Evolutionary conservation across 2,888 invertebrate genomes (phyloP), one percentile per base, ranked within the genome.

Genomic region (Tipula vernalis): DNA sequence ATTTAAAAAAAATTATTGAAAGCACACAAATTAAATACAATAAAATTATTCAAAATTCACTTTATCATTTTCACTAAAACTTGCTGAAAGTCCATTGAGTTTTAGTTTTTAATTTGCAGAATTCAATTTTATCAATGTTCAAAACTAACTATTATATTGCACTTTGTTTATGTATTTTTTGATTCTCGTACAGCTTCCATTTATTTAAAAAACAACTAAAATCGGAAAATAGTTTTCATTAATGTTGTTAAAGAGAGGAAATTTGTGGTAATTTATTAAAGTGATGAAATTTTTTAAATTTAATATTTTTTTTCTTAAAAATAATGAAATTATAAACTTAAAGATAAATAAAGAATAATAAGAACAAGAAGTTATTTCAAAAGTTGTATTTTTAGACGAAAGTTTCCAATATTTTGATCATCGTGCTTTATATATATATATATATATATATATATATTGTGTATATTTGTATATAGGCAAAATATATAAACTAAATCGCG

Each of bases 361-460:
- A 57, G 87, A 83, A 42, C 42, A 83, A 87, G 87, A 87, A 88
- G 87, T 87, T 87, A 87, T 87, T 86, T 87, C 86, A 88, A 88
- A 88, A 88, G 87, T 88, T 88, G 87, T 87, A 71, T 71, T 28
- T 71, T 71, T 71, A 71, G 87, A 87, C 88, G 88, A 88, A 88
- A 88, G 87, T 88, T 88, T 88, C 83, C 88, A 88, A 88, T 88
- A 88, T 88, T 88, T 88, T 88, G 87, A 88, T 88, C 88, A 88
- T 88, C 88, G 88, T 88, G 88, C 39, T 39, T 39, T 39, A 88
- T 88, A 87, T 2, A 42, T 42, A 12, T 87, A 39, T 87, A 88
- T 87, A 88, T 87, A 86, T 51, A 51, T 15, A 10, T 57, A 57
- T 57, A 57, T 57, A 51, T 39, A 39, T 28, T 28, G 2, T 28